Percentiles rank a stretch among this genome's conserved stretches.
Conservation (phyloP, 2,888 invertebrate genomes). For the Cataglyphis cursor region DNA sequence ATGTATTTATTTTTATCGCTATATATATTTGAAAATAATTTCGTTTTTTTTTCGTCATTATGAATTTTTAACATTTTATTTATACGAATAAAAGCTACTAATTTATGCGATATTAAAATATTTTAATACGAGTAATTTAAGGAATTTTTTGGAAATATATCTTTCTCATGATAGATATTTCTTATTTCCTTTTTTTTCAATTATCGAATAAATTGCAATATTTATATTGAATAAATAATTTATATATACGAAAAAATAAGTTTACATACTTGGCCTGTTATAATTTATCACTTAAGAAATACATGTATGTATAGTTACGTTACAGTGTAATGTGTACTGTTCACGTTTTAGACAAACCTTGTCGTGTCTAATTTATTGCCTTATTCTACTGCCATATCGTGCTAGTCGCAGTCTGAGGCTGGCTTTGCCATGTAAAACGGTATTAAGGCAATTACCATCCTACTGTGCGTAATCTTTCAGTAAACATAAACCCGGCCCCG, state of each 20-base stretch:
- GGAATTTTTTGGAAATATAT: neutral
- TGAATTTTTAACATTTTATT: neutral
- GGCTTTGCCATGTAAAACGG: constrained; percentile 55
- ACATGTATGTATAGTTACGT: constrained; percentile 11
- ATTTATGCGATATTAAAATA: neutral
- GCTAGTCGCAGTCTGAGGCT: constrained; percentile 48
- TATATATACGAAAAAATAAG: neutral
- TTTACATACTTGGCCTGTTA: constrained; percentile 14
- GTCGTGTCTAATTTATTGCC: constrained; percentile 51
- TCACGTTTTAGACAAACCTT: constrained; percentile 40
- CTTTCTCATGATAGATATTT: neutral
- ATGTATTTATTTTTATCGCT: neutral
- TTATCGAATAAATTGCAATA: neutral
- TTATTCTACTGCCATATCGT: constrained; percentile 50
- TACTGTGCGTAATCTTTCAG: constrained; percentile 56
- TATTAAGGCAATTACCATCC: constrained; percentile 57
- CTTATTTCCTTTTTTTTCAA: neutral
- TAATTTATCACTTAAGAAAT: constrained; percentile 16
- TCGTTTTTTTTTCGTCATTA: neutral
- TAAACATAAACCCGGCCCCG: constrained; percentile 47
- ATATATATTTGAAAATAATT: constrained; percentile 2
- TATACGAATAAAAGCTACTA: neutral
- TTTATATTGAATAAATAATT: neutral
- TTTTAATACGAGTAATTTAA: neutral
- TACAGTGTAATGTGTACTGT: neutral